phyloP scores from a whole-genome alignment of 2,113 vertebrate genomes.

The Gambusia holbrooki region DNA sequence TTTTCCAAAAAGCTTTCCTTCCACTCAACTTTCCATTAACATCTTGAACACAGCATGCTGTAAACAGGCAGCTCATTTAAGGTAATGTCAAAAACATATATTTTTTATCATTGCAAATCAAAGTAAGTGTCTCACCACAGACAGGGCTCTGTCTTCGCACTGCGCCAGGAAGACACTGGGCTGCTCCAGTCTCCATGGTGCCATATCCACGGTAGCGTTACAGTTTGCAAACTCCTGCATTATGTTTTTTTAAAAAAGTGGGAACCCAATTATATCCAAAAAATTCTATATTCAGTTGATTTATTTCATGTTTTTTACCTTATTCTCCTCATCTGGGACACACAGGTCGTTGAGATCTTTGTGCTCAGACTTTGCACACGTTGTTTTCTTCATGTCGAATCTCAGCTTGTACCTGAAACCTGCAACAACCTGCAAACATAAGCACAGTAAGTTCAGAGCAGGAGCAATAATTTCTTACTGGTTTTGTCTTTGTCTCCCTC shows the following conservation, averaged over 20 bases:
- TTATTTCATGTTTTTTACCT: slow-evolving; percentile 76
- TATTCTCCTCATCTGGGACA: slow-evolving; percentile 40
- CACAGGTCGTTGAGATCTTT: slow-evolving; percentile 80
- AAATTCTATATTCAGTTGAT: too few species aligned
- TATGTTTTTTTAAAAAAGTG: neutral
- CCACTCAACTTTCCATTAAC: neutral
- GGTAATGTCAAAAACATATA: too few species aligned
- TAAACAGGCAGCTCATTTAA: neutral
- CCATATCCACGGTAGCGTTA: slow-evolving; percentile 76
- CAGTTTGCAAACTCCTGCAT: slow-evolving; percentile 81
- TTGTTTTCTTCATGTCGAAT: slow-evolving; percentile 85
- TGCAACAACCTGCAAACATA: slow-evolving; percentile 81
- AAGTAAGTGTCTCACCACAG: slow-evolving; percentile 26
- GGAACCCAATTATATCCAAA: neutral
- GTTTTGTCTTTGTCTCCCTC: neutral
- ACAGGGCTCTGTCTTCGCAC: slow-evolving; percentile 66
- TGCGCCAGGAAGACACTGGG: slow-evolving; percentile 55
- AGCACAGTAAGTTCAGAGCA: neutral
- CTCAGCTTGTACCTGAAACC: slow-evolving; percentile 82
- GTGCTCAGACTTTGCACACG: slow-evolving; percentile 84
- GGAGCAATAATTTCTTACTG: neutral
- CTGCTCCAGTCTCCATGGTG: slow-evolving; percentile 75
- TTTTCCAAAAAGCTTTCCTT: neutral
- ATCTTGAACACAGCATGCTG: neutral
- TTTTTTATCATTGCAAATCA: neutral